phyloP scores from a whole-genome alignment of 2,888 invertebrate genomes.

The Drosophila lacicola region DNA sequence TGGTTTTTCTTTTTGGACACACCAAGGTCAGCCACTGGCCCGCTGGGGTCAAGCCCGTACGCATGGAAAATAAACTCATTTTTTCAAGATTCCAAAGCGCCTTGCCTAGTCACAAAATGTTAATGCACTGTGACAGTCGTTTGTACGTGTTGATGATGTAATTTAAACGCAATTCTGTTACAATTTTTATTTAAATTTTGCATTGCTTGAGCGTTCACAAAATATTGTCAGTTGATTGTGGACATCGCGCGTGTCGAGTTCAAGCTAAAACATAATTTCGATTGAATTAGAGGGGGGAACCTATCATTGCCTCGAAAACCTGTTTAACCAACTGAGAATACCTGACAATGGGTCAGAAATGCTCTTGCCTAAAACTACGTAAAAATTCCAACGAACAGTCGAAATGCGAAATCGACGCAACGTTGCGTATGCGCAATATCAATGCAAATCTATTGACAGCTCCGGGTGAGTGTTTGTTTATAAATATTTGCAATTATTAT shows the following conservation, averaged over 20 bases:
- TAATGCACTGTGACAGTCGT: constrained; percentile 26
- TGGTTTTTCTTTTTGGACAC: constrained; percentile 40
- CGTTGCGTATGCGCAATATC: constrained; percentile 48
- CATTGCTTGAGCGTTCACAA: constrained; percentile 10
- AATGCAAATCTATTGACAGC: constrained; percentile 50
- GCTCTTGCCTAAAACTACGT: constrained; percentile 33
- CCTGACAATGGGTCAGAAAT: constrained; percentile 58
- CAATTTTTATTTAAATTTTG: constrained; percentile 29
- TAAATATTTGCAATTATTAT: constrained; percentile 1
- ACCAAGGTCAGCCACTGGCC: constrained; percentile 52
- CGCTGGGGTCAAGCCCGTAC: constrained; percentile 42
- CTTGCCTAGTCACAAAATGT: constrained; percentile 23
- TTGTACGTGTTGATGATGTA: constrained; percentile 50
- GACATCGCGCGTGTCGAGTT: constrained; percentile 32
- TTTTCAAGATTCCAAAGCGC: constrained; percentile 3
- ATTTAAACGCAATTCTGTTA: constrained; percentile 42
- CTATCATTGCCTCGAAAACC: constrained; percentile 36
- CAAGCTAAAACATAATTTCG: constrained; percentile 22
- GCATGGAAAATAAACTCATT: constrained; percentile 36
- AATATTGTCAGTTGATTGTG: constrained; percentile 39
- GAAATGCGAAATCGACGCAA: constrained; percentile 10
- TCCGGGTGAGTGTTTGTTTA: constrained; percentile 34
- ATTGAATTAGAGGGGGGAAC: constrained; percentile 12
- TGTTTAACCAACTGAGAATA: constrained; percentile 19
- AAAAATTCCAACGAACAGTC: constrained; percentile 16